Evolutionary conservation across 2,113 vertebrate species (phyloP), one percentile per base, ranked within the genome.

Genomic region (Clarias gariepinus): DNA sequence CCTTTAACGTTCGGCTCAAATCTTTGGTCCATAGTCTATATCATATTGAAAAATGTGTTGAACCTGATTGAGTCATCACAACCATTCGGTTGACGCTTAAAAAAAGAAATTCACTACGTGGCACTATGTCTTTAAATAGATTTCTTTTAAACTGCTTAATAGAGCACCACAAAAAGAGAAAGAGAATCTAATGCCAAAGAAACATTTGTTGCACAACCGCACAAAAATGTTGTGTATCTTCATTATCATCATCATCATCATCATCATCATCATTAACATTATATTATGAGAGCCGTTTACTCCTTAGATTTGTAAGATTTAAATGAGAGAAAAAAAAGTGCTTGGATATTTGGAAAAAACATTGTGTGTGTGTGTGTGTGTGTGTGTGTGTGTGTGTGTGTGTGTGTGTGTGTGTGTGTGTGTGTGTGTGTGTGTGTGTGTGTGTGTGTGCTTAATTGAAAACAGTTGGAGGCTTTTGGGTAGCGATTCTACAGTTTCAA

Each of bases 401-500:
- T 82, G 80, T 28, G 81, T 81, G 79, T 80, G 78, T 60, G 55
- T 80, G 78, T 60, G 78, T 79, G 76, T 33, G 57, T 81, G 79
- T 58, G 77, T 81, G 58, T 81, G 79, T 81, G 58, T 81, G 79
- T 61, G 58, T 61, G 60, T 28, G 60, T 52, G 80, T 66, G 60
- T 28, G 81, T 64, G 41, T 82, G 81, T 64, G 5, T 66, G 61
- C 36, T n/a, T 82, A 82, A 82, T 66, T 82, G 61, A 64, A 82
- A 82, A 52, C 81, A 63, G 81, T 28, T 82, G 61, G 41, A 82
- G 23, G 61, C 60, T 82, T 66, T 66, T 82, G 81, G 81, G 81
- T 66, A 63, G 81, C 41, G 16, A 66, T 64, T 82, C 60, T 82
- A 63, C 80, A 66, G 41, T 64, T 66, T 82, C 80, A 82, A 10